Evolutionary conservation across 2,888 invertebrate genomes (phyloP).

Genomic region (Hydraecia micacea): DNA sequence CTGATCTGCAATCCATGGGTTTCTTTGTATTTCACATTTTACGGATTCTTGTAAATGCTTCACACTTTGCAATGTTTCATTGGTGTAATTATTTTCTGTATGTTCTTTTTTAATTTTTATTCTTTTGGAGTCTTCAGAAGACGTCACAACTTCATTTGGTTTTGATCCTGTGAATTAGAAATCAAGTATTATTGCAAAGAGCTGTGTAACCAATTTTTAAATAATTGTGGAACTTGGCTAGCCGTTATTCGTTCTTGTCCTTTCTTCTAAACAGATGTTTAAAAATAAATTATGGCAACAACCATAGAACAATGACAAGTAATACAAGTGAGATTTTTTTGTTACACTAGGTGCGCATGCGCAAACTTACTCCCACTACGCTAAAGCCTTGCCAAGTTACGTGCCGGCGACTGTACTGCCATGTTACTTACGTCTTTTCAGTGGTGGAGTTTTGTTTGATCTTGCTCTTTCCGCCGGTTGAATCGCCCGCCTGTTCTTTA

Average conservation of each 20-base stretch:
- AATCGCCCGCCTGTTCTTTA: conserved; percentile 3
- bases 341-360: too few species aligned
- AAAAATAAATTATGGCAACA: too few species aligned
- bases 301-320: too few species aligned
- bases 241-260: background rate
- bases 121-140: conserved; percentile 38
- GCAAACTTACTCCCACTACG: background rate
- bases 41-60: conserved; percentile 65
- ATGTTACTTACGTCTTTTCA: conserved; percentile 52
- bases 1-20: conserved; percentile 67
- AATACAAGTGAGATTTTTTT: too few species aligned
- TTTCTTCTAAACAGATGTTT: background rate
- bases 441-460: conserved; percentile 14
- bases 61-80: conserved; percentile 64
- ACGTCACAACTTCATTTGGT: conserved; percentile 17
- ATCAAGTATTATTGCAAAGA: conserved; percentile 15
- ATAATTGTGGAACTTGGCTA: background rate
- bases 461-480: conserved; percentile 21
- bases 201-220: background rate
- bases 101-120: conserved; percentile 21
- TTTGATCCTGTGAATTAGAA: conserved; percentile 46
- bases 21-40: conserved; percentile 64
- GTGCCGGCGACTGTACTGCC: too few species aligned
- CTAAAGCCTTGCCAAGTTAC: background rate
- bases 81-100: conserved; percentile 45